Percentiles rank a stretch among this genome's conserved stretches.
phyloP scores from a whole-genome alignment of 2,888 invertebrate genomes.

The Teleiodes luculella region DNA sequence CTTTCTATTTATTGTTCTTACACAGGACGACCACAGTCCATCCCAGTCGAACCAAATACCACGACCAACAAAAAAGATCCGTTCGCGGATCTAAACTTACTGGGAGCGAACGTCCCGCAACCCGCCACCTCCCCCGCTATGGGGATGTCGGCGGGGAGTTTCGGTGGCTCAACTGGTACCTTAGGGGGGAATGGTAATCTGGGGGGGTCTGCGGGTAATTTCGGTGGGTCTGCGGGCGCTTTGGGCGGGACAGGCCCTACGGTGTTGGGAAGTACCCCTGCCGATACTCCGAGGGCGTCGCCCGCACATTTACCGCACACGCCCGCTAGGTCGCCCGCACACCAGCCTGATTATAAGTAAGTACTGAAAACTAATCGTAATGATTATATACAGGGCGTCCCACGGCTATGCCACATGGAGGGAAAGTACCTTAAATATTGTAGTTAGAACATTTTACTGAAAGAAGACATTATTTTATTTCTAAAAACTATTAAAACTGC shows the following conservation, averaged over 20 bases:
- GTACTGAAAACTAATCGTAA: no score
- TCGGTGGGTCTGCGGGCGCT: neutral
- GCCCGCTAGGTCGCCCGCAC: conserved; percentile 60
- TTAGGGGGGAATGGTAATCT: no score
- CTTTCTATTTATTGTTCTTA: no score
- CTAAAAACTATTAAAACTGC: no score
- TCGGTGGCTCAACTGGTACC: neutral
- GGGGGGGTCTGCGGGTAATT: neutral
- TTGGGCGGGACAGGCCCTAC: neutral
- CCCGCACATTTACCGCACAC: conserved; percentile 51
- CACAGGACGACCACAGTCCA: conserved; percentile 56
- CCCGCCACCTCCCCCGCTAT: neutral
- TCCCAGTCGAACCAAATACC: conserved; percentile 67
- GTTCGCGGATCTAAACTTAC: conserved; percentile 83
- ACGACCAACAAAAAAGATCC: conserved; percentile 80
- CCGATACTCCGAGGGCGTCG: conserved; percentile 49
- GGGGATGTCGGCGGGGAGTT: neutral
- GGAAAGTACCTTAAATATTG: no score
- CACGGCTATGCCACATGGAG: no score
- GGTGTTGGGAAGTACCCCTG: conserved; percentile 37
- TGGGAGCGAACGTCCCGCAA: conserved; percentile 35
- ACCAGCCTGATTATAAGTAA: conserved; percentile 72
- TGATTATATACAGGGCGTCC: no score
- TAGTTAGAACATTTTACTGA: no score
- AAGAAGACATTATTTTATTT: no score